Conservation (phyloP, 2,797 vertebrate genomes). For the Apogon hyalosoma region DNA sequence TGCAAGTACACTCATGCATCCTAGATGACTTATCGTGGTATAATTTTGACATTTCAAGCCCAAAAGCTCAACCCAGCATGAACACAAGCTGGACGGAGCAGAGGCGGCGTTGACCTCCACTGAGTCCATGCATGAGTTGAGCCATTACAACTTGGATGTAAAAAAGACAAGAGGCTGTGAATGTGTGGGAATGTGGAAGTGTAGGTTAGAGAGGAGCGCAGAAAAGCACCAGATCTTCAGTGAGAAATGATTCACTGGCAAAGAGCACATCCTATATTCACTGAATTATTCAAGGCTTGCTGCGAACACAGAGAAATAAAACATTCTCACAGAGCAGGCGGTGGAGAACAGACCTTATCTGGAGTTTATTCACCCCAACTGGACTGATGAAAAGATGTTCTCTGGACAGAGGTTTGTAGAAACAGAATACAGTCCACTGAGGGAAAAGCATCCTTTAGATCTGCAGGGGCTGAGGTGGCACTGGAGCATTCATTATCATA, state of each 20-base stretch:
- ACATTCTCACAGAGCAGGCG: conserved; percentile 29
- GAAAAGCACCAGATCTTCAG: conserved; percentile 2
- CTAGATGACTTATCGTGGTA: neutral
- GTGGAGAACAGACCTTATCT: conserved; percentile 38
- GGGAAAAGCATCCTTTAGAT: too few relatives aligned
- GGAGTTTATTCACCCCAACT: conserved; percentile 12
- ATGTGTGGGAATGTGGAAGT: conserved; percentile 31
- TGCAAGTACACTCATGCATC: neutral
- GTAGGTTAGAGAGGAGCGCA: conserved; percentile 17
- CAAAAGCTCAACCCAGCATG: conserved; percentile 33
- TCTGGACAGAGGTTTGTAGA: too few relatives aligned
- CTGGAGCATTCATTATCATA: too few relatives aligned
- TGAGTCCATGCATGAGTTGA: conserved; percentile 16
- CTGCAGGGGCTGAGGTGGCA: too few relatives aligned
- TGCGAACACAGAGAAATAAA: conserved; percentile 57
- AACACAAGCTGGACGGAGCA: conserved; percentile 23
- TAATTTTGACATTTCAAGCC: conserved; percentile 51
- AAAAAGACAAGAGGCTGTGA: conserved; percentile 10
- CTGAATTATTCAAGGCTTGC: conserved; percentile 74
- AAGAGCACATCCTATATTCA: conserved; percentile 35
- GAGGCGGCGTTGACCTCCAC: conserved; percentile 19
- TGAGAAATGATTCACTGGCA: conserved; percentile 28
- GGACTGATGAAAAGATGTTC: conserved; percentile 22
- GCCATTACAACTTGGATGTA: neutral
- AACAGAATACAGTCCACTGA: too few relatives aligned